These are phyloP conservation scores for Notarius lentiginosus DNA, from an alignment of 2,113 vertebrate species.

Conservation along the genomic window DNA sequence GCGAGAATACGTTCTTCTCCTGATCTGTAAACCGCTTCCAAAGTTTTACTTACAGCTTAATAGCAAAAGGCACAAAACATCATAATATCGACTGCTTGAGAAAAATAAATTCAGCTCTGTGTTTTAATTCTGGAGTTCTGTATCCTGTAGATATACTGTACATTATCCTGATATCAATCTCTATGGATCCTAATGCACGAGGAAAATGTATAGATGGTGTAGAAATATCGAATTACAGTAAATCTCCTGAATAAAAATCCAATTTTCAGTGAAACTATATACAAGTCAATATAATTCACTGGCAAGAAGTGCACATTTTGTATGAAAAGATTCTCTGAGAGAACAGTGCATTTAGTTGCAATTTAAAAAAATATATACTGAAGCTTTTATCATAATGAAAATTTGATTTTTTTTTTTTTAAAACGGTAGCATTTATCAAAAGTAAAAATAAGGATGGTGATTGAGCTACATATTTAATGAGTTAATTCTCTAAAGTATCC, in stretches of 20 bases:
- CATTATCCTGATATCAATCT: neutral
- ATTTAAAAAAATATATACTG: neutral
- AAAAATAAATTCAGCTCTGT: conserved; percentile 11
- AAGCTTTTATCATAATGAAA: conserved; percentile 8
- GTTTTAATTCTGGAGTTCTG: conserved; percentile 16
- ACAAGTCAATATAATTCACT: conserved; percentile 36
- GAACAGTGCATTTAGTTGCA: conserved; percentile 40
- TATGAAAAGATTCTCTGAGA: conserved; percentile 23
- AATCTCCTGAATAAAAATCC: conserved; percentile 16
- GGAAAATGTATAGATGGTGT: conserved; percentile 3
- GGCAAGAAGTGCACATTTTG: conserved; percentile 30
- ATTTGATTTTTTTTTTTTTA: neutral
- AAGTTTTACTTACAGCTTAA: neutral
- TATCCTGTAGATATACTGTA: neutral
- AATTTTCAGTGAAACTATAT: conserved; percentile 19
- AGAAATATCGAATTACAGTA: neutral
- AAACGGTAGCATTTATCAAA: neutral
- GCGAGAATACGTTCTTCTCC: neutral
- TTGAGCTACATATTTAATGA: neutral
- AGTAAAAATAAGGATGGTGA: neutral
- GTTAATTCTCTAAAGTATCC: neutral
- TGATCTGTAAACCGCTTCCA: neutral
- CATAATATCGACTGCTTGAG: neutral
- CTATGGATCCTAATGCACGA: neutral
- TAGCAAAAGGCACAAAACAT: conserved; percentile 39